Evolutionary conservation across 1,140 invertebrate genomes (phyloP).

Genomic region (Drosophila kohkoa): DNA sequence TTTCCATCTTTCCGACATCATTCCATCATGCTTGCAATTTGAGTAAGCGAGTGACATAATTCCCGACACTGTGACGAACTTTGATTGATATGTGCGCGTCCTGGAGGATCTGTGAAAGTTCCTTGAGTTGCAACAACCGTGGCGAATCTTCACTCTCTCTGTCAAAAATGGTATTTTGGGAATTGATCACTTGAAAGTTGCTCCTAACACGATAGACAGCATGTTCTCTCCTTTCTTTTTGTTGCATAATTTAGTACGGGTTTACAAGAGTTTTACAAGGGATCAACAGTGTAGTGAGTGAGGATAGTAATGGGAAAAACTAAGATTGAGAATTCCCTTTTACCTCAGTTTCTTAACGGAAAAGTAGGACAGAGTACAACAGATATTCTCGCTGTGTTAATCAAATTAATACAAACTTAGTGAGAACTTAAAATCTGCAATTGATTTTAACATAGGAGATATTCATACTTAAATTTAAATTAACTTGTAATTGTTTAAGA

Average conservation of each 20-base stretch:
- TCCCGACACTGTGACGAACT: slow-evolving; percentile 83
- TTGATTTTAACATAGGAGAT: too few species aligned
- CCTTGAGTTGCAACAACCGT: slow-evolving; percentile 59
- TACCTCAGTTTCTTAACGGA: neutral
- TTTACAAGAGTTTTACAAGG: slow-evolving; percentile 72
- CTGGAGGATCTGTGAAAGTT: slow-evolving; percentile 64
- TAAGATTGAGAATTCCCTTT: neutral
- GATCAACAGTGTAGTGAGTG: slow-evolving; percentile 42
- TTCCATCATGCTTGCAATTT: slow-evolving; percentile 76
- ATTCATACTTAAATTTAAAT: too few species aligned
- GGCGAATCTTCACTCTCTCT: slow-evolving; percentile 62
- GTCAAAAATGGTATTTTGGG: slow-evolving; percentile 54
- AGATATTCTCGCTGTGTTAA: too few species aligned
- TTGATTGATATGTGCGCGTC: slow-evolving; percentile 80
- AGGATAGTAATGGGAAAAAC: slow-evolving; percentile 48
- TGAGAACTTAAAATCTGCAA: too few species aligned
- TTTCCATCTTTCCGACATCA: slow-evolving; percentile 16
- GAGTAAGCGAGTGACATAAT: slow-evolving; percentile 84
- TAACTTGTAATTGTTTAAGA: too few species aligned
- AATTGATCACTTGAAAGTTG: slow-evolving; percentile 74
- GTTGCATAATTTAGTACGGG: slow-evolving; percentile 73
- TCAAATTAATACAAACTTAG: too few species aligned
- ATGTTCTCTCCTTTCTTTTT: slow-evolving; percentile 29
- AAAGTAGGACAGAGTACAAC: neutral
- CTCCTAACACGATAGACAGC: slow-evolving; percentile 68